Base-by-base conservation (phyloP, 2,888 invertebrate species). In the Hyppa rectilinea region DNA sequence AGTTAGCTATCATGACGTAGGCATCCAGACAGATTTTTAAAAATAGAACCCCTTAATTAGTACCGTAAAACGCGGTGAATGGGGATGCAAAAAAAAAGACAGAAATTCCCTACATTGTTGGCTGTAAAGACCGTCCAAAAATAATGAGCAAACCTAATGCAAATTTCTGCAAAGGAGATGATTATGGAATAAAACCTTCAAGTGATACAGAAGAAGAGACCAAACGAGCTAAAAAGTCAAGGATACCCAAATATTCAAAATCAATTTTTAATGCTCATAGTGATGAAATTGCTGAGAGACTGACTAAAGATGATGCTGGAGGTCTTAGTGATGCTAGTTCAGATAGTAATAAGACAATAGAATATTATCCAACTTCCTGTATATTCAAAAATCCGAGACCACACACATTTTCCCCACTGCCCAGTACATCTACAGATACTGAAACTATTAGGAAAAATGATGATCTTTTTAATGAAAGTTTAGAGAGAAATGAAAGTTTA, bases 401-500 rank as follows among this genome's bases (percentile, higher is more conserved):
- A 52, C 71, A 67, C 20, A 63, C 83, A 59, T 92, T 92, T 70
- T 88, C 88, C 23, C 92, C 92, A 4, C 43, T 88, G 36, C 92
- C 92, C 7, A 92, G 92, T 79, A 92, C 92, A 49, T 92, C 92
- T 4, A 88, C 23, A 68, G 89, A 92, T 63, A 83, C 63, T 61
- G 83, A 87, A 50, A 88, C 84, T 12, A 84, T 92, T 52, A 60
- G 80, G 14, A 87, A 86, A 85, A 92, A 93, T 88, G 91, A 91
- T 56, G 65, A 87, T 61, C 80, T 79, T 20, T 91, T 90, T 38
- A 85, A 85, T 83, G n/a, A n/a, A n/a, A n/a, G n/a, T n/a, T n/a
- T n/a, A n/a, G n/a, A n/a, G n/a, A n/a, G n/a, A n/a, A n/a, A n/a
- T n/a, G 84, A 91, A 58, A 89, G 90, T 64, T 71, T 90, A 12